Base-by-base conservation (phyloP, 1,140 invertebrate genomes). In the Cyrtorhinus lividipennis region DNA sequence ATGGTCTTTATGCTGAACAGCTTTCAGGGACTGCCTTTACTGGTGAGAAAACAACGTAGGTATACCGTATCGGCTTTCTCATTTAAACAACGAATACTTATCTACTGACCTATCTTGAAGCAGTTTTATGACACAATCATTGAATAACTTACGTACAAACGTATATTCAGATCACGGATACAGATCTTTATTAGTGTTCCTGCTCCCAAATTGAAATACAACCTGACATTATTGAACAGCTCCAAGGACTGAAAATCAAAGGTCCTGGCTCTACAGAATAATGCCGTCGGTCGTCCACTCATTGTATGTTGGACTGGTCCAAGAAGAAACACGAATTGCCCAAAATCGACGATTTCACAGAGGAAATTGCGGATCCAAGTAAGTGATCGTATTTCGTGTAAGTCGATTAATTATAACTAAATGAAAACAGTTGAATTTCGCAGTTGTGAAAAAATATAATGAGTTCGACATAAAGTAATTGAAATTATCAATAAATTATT, bases 21-120 rank as follows among this genome's bases (percentile, higher is more conserved):
- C 73, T 99, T 0, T 97, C 93, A 1, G 96, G 96, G 1, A 87
- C 85, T 18, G 94, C 96, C 1, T 99, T 99, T 71, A 99, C 96
- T 57, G 80, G 80, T 81, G 65, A 38, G 15, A 38, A n/a, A n/a
- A n/a, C n/a, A n/a, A n/a, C n/a, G n/a, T n/a, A n/a, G n/a, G n/a
- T n/a, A n/a, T n/a, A n/a, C n/a, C n/a, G n/a, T n/a, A n/a, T n/a
- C n/a, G n/a, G n/a, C n/a, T n/a, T n/a, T n/a, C n/a, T n/a, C n/a
- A n/a, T n/a, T n/a, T n/a, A n/a, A n/a, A n/a, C n/a, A n/a, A n/a
- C n/a, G n/a, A n/a, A n/a, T n/a, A n/a, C n/a, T n/a, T n/a, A n/a
- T n/a, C n/a, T n/a, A n/a, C n/a, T n/a, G n/a, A n/a, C n/a, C n/a
- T n/a, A n/a, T n/a, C n/a, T n/a, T n/a, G n/a, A n/a, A n/a, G n/a